A percentile compares a stretch with the other conserved stretches of the same genome.
These are phyloP conservation scores for Arenaria interpres DNA, from an alignment of 2,113 vertebrate genomes.

Conservation along the genomic window DNA sequence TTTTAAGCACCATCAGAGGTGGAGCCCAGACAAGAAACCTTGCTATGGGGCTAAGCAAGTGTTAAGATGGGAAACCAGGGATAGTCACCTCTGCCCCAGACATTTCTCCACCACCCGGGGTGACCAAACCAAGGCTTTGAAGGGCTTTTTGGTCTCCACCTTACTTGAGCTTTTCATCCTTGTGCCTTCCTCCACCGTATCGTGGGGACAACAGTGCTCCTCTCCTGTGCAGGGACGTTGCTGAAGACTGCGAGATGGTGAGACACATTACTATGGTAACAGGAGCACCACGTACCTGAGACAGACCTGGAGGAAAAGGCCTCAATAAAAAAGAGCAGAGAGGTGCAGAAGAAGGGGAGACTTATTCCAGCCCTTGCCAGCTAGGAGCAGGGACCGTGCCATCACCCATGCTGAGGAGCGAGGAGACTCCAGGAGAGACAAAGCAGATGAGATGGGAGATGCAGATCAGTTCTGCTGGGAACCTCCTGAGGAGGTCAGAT, in stretches of 20 bases:
- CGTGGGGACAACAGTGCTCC: neutral
- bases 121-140: neutral
- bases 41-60: neutral
- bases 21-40: neutral
- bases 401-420: neutral
- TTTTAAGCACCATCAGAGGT: neutral
- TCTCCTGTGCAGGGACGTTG: neutral
- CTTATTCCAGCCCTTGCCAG: neutral
- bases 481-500: neutral
- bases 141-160: neutral
- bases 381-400: neutral
- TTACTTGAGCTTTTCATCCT: neutral
- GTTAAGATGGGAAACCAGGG: fast-evolving
- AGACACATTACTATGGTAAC: constrained; percentile 17
- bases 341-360: neutral
- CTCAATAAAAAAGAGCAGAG: neutral
- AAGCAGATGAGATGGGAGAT: neutral
- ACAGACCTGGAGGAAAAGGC: neutral
- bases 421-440: neutral
- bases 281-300: neutral
- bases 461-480: neutral
- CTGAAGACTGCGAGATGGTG: neutral
- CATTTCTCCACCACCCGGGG: no score
- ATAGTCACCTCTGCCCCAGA: neutral
- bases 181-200: neutral